Evolutionary conservation across 2,113 vertebrate species (phyloP).

Genomic region (Zapornia atra): DNA sequence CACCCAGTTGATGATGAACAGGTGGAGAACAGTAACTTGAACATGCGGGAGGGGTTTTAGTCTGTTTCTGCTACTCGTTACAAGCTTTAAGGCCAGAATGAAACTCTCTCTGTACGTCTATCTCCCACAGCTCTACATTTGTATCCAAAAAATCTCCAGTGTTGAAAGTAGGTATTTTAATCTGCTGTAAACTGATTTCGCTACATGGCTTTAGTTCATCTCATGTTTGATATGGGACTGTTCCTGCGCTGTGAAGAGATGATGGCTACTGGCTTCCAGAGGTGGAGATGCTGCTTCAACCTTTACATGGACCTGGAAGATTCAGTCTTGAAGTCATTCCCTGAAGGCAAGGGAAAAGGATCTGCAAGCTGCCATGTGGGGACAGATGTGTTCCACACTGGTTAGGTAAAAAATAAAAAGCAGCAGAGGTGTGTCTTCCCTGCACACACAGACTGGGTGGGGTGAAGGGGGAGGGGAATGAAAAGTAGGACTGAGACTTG

Average conservation of each 20-base stretch:
- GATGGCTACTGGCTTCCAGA: background rate
- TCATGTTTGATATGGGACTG: background rate
- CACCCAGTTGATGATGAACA: background rate
- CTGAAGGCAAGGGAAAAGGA: background rate
- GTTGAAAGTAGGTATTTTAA: background rate
- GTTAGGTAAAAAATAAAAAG: background rate
- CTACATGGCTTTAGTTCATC: rapidly evolving
- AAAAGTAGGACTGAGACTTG: background rate
- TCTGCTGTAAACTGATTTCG: background rate
- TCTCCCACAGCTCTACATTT: too few relatives aligned
- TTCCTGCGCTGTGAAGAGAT: rapidly evolving
- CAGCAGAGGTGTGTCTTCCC: background rate
- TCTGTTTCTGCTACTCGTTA: rapidly evolving
- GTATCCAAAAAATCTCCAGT: too few relatives aligned
- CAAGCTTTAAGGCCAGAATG: background rate
- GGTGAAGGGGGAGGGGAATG: background rate
- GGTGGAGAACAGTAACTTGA: background rate
- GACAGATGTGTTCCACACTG: too few relatives aligned
- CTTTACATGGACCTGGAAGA: background rate
- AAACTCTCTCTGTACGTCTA: background rate
- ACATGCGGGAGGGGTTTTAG: background rate
- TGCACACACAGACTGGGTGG: rapidly evolving
- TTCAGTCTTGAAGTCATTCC: background rate
- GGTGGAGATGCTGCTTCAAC: background rate
- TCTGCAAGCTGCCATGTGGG: background rate